Evolutionary conservation across 1,140 invertebrate genomes (phyloP), one percentile per base, ranked within the genome.

Genomic region (Leptoteleia sp.): DNA sequence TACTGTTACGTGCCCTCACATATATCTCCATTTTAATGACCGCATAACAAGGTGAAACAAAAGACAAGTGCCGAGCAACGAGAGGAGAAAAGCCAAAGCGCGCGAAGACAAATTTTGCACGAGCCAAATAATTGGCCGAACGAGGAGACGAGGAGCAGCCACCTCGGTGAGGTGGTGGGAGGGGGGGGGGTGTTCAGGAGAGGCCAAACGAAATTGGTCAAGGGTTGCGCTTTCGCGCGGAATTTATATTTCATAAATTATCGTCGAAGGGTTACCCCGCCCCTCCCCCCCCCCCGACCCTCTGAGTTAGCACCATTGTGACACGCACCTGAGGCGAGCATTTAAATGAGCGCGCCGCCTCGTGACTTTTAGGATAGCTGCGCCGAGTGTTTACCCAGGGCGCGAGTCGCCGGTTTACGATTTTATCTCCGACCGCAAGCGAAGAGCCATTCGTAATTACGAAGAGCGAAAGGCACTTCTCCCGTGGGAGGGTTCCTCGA

Each of bases 231-330:
- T 72, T 62, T 72, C 48, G 35, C 45, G 47, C 47, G n/a, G 27
- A 52, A 72, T 62, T 61, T 72, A 72, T 62, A 54, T 62, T 54
- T 62, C 68, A 62, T 62, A 72, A 72, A 72, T 72, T 45, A 72
- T 25, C 54, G 27, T 37, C 43, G n/a, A 45, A 3, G 38, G 5
- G n/a, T n/a, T 12, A 19, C 3, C 6, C 48, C 35, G 45, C 43
- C 65, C 25, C 35, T 50, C 8, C n/a, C n/a, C n/a, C n/a, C n/a
- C n/a, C n/a, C n/a, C n/a, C n/a, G n/a, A n/a, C n/a, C n/a, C n/a
- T n/a, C n/a, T n/a, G 52, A 52, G 12, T 45, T 61, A 27, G 37
- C 43, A 35, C 35, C 27, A 70, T 48, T 29, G 7, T 57, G 13
- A 16, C 61, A 37, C 54, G 45, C 52, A 70, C 54, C 45, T 59